Evolutionary conservation across 2,888 invertebrate genomes (phyloP), one percentile per base, ranked within the genome.

Genomic region (Tenthredo distinguenda): DNA sequence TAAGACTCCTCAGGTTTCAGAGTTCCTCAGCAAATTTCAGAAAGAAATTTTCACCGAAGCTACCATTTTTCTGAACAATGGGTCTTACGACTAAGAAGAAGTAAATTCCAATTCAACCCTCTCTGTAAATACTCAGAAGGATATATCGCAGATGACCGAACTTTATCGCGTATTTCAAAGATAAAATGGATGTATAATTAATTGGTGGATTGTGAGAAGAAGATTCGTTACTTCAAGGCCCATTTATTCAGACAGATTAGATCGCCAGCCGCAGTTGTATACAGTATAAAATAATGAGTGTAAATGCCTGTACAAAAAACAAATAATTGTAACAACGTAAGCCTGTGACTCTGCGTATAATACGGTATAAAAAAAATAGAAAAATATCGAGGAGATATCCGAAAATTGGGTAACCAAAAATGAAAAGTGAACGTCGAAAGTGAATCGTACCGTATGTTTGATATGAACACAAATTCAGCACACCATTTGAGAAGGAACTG

Each of bases 181-280:
- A 21, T 21, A 62, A 62, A 62, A 26, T 62, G 9, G 6, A 10
- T 26, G 7, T 58, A 58, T 37, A 37, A 12, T 71, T 37, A 7
- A 18, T 71, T 34, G 6, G 1, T 37, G 34, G n/a, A 43, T 43
- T 10, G 21, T 40, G 6, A 43, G 40, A 43, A 43, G 21, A 43
- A 74, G 31, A 74, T 74, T 74, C n/a, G 26, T 21, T 74, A 74
- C 72, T 43, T 26, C 43, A 43, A 74, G 72, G 72, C 72, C 43
- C 72, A 74, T 74, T 74, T 74, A 74, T 74, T 74, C 72, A 74
- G 72, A 43, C 72, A 74, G 43, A 43, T 43, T 40, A 74, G 72
- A 74, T 43, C 72, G 72, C 72, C 72, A n/a, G 12, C 43, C 43
- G 21, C 40, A 74, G 43, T 26, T 43, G 72, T 43, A 31, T 43